Conservation (phyloP, 2,113 vertebrate species). For the Oncorhynchus keta region DNA sequence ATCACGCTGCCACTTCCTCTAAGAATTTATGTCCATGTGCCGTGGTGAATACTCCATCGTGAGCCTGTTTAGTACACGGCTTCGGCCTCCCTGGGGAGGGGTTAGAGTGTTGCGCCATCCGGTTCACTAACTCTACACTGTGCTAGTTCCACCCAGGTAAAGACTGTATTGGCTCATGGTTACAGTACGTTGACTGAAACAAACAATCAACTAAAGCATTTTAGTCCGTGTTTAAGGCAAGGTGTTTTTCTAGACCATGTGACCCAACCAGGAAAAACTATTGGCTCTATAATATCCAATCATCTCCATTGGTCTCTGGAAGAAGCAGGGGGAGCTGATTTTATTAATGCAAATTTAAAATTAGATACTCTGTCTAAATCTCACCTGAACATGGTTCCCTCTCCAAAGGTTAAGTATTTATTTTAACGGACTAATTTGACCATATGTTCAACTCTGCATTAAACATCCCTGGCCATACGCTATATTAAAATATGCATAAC, state of each 20-base stretch:
- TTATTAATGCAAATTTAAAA: constrained; percentile 59
- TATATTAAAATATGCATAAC: background rate
- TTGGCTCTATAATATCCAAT: background rate
- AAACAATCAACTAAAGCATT: background rate
- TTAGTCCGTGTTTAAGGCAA: too few species aligned
- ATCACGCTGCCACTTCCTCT: constrained; percentile 50
- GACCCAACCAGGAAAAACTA: too few species aligned
- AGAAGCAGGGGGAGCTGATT: constrained; percentile 29
- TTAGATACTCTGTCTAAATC: constrained; percentile 40
- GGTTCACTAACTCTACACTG: background rate
- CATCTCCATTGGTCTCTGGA: constrained; percentile 22
- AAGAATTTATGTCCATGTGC: constrained; percentile 67
- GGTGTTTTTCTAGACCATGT: too few species aligned
- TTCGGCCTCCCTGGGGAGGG: constrained; percentile 57
- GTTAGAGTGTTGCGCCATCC: constrained; percentile 35
- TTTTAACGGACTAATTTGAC: constrained; percentile 53
- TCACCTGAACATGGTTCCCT: constrained; percentile 41
- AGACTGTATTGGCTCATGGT: background rate
- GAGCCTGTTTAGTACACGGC: constrained; percentile 62
- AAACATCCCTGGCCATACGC: constrained; percentile 46
- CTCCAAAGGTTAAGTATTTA: constrained; percentile 63
- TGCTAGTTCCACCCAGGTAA: background rate
- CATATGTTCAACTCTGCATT: constrained; percentile 63
- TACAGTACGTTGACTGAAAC: background rate
- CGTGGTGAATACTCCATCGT: constrained; percentile 33